Evolutionary conservation across 2,888 invertebrate genomes (phyloP).

Genomic region (Liopterus haemorrhoidalis): DNA sequence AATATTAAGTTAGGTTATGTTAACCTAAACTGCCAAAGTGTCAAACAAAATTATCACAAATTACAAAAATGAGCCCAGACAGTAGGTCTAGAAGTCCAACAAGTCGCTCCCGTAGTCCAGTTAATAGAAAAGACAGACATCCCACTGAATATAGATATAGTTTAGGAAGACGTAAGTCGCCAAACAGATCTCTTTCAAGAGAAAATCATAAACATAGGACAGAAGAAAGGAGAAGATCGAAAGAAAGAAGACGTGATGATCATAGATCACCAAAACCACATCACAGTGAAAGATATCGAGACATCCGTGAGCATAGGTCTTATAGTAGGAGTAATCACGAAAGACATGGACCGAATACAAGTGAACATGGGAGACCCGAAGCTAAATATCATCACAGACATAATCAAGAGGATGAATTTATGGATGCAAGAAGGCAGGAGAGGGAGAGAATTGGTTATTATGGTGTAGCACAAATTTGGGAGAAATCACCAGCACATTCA

Average conservation of each 20-base stretch:
- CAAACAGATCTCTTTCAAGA: constrained; percentile 11
- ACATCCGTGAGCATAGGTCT: background rate
- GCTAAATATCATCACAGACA: constrained; percentile 12
- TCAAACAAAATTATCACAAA: too few species aligned
- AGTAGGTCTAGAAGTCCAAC: constrained; percentile 17
- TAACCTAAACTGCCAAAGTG: too few species aligned
- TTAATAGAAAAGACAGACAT: background rate
- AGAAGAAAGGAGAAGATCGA: constrained; percentile 6
- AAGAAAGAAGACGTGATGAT: background rate
- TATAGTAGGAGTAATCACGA: background rate
- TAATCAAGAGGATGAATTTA: constrained; percentile 55
- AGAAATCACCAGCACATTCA: constrained; percentile 60
- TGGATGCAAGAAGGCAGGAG: constrained; percentile 66
- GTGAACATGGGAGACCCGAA: too few species aligned
- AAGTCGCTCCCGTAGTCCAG: constrained; percentile 4
- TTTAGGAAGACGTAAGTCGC: background rate
- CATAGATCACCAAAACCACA: constrained; percentile 1
- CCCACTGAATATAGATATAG: background rate
- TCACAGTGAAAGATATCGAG: background rate
- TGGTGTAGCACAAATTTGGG: constrained; percentile 67
- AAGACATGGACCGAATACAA: background rate
- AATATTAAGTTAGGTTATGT: too few species aligned
- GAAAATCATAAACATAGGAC: constrained; percentile 8
- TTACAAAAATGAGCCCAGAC: constrained; percentile 13
- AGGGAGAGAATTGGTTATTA: constrained; percentile 67